Evolutionary conservation across 2,888 invertebrate genomes (phyloP), one percentile per base, ranked within the genome.

Genomic region (Coleophora deauratella): DNA sequence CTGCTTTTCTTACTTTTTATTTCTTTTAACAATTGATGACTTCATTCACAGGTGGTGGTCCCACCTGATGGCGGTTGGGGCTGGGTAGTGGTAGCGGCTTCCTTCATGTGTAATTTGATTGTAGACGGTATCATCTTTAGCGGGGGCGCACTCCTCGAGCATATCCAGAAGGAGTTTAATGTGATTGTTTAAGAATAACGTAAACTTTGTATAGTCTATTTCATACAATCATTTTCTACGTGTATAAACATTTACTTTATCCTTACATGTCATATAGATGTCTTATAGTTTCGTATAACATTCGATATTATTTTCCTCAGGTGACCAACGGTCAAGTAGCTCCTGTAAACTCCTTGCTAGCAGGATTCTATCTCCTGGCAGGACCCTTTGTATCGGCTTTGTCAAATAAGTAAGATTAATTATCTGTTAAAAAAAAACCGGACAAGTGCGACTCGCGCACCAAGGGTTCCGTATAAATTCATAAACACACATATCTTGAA

Each of bases 41-140:
- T n/a, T n/a, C n/a, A n/a, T n/a, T n/a, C 31, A 7, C 69, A 87
- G 84, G 89, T 90, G 46, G 91, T 93, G 35, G n/a, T n/a, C n/a
- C 94, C 97, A 1, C 97, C 97, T 0, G 97, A 97, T 64, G 97
- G 98, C n/a, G 98, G 98, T 9, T 98, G 95, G 92, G 97, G 96
- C 21, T 98, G 97, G 97, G 88, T 97, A 35, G 91, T 98, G 40
- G 94, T 97, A 4, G 85, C 90, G 0, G 96, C 96, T 0, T 97
- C 98, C 1, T 97, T 99, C 84, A 88, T 95, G 82, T 95, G 95
- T 81, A 98, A 98, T 72, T 86, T 97, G 35, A 87, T 98, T 35
- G 96, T 98, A 12, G 99, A 99, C 66, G 99, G 99, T 32, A 95
- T 98, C 54, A 94, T 96, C 41, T 96, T 96, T 82, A 93, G 95